Conservation (phyloP, 2,797 vertebrate genomes). For the Lindbergichthys nudifrons region DNA sequence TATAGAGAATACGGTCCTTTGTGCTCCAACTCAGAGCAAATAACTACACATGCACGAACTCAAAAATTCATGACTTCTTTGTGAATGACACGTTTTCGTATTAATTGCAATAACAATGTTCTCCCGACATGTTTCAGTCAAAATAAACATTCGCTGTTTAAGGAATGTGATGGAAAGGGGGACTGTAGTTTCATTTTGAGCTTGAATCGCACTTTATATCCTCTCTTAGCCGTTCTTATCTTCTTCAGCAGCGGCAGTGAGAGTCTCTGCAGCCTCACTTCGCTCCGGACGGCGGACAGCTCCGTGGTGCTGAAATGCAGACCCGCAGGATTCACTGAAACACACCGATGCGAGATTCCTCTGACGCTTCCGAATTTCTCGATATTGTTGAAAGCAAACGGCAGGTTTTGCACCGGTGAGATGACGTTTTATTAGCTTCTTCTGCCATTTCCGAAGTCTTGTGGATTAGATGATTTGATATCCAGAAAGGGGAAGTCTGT, state of each 20-base stretch:
- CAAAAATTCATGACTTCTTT: constrained; percentile 18
- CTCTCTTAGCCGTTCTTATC: constrained; percentile 1
- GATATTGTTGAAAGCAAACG: constrained; percentile 18
- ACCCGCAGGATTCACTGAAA: constrained; percentile 16
- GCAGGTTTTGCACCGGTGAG: constrained; percentile 15
- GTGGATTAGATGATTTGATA: constrained; percentile 61
- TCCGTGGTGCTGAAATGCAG: constrained; percentile 75
- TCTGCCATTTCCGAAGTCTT: constrained; percentile 45
- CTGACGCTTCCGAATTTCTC: neutral
- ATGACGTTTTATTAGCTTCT: constrained; percentile 25
- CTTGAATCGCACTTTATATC: constrained; percentile 26
- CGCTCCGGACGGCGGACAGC: constrained; percentile 62
- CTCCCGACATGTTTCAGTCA: neutral
- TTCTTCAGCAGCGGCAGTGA: constrained; percentile 14
- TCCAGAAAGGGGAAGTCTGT: constrained; percentile 75
- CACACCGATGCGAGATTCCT: constrained; percentile 13
- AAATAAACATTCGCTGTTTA: neutral
- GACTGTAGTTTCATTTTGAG: constrained; percentile 12
- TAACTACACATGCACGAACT: constrained; percentile 40
- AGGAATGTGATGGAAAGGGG: neutral
- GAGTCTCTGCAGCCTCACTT: neutral
- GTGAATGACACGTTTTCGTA: constrained; percentile 25
- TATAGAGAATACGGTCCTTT: constrained; percentile 84
- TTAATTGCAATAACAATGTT: neutral
- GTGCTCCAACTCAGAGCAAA: constrained; percentile 78